Evolutionary conservation across 2,888 invertebrate species (phyloP).

Genomic region (Heliconius aoede): DNA sequence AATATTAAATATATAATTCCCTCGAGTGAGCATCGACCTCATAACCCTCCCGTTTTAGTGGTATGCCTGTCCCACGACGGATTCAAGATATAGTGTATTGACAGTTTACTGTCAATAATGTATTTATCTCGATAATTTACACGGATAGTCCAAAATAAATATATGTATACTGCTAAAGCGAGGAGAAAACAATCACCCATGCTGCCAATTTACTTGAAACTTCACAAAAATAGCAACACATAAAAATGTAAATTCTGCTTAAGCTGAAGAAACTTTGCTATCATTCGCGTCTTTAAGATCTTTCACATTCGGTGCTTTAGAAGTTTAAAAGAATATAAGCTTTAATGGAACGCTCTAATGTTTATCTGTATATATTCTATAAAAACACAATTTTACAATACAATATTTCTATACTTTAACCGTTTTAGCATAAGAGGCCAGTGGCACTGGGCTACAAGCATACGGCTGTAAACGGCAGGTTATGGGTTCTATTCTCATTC

Average conservation of each 20-base stretch:
- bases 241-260: slow-evolving; percentile 18
- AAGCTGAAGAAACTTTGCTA: slow-evolving; percentile 10
- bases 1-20: too few relatives aligned
- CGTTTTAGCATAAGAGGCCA: not conserved
- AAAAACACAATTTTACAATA: not conserved
- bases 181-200: not conserved
- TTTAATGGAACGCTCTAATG: slow-evolving; percentile 8
- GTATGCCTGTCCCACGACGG: too few relatives aligned
- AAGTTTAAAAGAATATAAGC: slow-evolving; percentile 18
- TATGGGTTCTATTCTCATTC: too few relatives aligned
- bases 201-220: slow-evolving; percentile 1
- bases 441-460: too few relatives aligned
- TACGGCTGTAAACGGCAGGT: too few relatives aligned
- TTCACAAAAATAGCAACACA: slow-evolving; percentile 12
- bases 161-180: not conserved
- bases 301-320: slow-evolving; percentile 2
- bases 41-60: too few relatives aligned
- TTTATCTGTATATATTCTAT: not conserved
- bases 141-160: not conserved
- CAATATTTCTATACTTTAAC: not conserved
- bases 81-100: too few relatives aligned
- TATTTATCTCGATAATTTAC: too few relatives aligned
- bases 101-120: too few relatives aligned
- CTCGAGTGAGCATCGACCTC: too few relatives aligned
- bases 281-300: slow-evolving; percentile 14